Evolutionary conservation across 1,140 invertebrate genomes (phyloP).

Genomic region (Ditylenchus dipsaci): DNA sequence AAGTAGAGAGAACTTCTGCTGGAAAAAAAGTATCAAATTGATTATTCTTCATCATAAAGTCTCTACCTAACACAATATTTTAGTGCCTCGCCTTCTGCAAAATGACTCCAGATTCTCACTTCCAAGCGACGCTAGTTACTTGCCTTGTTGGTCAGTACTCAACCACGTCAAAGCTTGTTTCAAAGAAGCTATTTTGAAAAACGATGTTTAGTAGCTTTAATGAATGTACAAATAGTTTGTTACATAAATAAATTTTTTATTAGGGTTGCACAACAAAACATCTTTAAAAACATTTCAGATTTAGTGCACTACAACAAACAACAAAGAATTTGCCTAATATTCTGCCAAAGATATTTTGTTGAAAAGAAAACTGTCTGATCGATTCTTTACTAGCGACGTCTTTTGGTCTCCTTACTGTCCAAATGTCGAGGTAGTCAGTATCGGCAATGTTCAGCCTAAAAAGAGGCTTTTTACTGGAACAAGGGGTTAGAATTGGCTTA

Average conservation of each 20-base stretch:
- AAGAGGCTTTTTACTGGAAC: background rate
- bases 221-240: background rate
- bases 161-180: constrained; percentile 53
- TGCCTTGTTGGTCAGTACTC: constrained; percentile 51
- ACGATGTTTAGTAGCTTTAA: background rate
- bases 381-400: background rate
- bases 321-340: constrained; percentile 1
- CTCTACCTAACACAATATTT: constrained; percentile 12
- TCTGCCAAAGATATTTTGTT: background rate
- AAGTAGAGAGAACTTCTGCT: constrained; percentile 26
- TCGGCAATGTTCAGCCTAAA: background rate
- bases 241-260: background rate
- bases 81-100: constrained; percentile 55
- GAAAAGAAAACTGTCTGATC: too few species aligned
- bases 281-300: background rate
- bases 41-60: background rate
- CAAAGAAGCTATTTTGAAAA: constrained; percentile 44
- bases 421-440: background rate
- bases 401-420: background rate
- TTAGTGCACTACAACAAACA: background rate
- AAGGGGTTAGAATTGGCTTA: constrained; percentile 33
- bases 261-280: background rate
- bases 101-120: constrained; percentile 48
- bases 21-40: constrained; percentile 12
- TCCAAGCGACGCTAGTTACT: constrained; percentile 45